These are phyloP conservation scores for Thereva nobilitata DNA, from an alignment of 2,888 invertebrate species.

Conservation along the genomic window DNA sequence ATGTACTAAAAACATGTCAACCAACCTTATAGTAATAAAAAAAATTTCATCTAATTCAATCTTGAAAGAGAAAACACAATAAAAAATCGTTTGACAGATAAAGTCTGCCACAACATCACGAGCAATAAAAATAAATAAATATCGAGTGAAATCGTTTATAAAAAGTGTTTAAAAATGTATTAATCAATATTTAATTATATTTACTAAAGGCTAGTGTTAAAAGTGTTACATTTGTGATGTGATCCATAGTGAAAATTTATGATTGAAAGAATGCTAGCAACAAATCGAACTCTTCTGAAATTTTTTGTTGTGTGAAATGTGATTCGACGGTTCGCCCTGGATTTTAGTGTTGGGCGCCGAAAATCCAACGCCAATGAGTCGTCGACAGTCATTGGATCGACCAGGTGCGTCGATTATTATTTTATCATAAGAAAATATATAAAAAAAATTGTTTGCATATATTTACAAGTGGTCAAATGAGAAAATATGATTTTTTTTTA, in stretches of 20 bases:
- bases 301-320: conserved; percentile 37
- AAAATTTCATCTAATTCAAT: conserved; percentile 32
- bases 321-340: conserved; percentile 39
- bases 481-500: not conserved
- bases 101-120: conserved; percentile 51
- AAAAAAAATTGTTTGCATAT: not conserved
- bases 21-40: conserved; percentile 34
- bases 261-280: conserved; percentile 35
- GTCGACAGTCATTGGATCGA: conserved; percentile 54
- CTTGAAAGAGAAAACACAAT: conserved; percentile 34
- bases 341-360: conserved; percentile 39
- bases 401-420: conserved; percentile 47
- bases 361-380: conserved; percentile 52
- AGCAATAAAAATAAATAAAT: conserved; percentile 41
- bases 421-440: conserved; percentile 6
- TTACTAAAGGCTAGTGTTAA: conserved; percentile 39
- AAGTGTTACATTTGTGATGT: conserved; percentile 36
- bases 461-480: conserved; percentile 13
- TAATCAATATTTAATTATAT: conserved; percentile 38
- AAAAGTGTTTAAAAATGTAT: conserved; percentile 30
- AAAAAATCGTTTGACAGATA: conserved; percentile 37
- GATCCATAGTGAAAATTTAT: conserved; percentile 34
- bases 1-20: conserved; percentile 25
- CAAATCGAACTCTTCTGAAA: conserved; percentile 4
- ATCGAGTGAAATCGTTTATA: conserved; percentile 30